phyloP scores from a whole-genome alignment of 2,113 vertebrate species.

The Pelvicachromis taeniatus region DNA sequence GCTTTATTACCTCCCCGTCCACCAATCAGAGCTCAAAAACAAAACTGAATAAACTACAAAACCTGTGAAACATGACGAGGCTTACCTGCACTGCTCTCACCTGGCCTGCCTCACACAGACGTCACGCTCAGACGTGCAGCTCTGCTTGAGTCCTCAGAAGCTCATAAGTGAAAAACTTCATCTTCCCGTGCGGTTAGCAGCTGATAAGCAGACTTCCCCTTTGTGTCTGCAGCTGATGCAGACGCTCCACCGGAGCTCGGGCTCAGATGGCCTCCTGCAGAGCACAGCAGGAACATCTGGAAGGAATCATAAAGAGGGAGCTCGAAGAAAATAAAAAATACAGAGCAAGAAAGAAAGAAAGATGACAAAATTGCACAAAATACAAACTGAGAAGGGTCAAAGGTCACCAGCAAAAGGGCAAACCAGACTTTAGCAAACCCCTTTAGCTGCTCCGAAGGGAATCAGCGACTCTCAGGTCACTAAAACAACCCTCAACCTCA shows the following conservation, averaged over 20 bases:
- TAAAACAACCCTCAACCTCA: neutral
- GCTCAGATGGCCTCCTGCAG: neutral
- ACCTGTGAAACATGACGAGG: neutral
- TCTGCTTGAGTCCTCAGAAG: neutral
- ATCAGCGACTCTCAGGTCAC: neutral
- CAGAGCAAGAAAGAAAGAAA: neutral
- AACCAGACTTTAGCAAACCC: neutral
- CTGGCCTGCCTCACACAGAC: neutral
- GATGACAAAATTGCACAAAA: neutral
- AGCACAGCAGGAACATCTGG: neutral
- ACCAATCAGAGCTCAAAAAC: neutral
- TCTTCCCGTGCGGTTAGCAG: neutral
- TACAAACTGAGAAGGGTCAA: neutral
- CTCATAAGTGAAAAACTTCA: neutral
- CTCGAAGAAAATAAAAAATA: neutral
- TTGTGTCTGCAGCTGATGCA: neutral
- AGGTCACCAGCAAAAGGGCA: neutral
- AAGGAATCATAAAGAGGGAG: neutral
- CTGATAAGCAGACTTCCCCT: neutral
- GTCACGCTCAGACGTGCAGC: neutral
- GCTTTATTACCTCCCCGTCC: neutral
- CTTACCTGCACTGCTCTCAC: neutral
- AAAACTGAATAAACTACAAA: neutral
- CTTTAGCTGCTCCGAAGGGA: neutral
- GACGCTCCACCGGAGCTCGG: neutral